Percentiles rank a stretch among this genome's conserved stretches.
Conservation (phyloP, 2,888 invertebrate genomes). For the Mamestra brassicae region DNA sequence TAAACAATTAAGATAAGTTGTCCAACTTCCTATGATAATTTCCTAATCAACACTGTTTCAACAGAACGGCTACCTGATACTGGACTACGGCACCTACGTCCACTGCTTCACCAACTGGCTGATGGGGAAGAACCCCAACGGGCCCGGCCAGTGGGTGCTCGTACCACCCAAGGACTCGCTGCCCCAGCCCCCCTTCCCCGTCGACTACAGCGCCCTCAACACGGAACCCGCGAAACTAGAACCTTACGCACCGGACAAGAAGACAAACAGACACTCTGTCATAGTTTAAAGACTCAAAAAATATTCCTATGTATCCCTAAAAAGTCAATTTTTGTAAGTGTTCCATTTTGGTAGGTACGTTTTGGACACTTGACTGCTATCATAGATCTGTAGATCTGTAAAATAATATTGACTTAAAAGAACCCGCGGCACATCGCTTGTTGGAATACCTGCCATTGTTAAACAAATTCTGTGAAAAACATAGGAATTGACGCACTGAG, state of each 20-base stretch:
- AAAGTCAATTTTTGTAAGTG: conserved; percentile 60
- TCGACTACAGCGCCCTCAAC: conserved; percentile 94
- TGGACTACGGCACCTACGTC: conserved; percentile 93
- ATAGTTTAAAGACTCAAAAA: conserved; percentile 87
- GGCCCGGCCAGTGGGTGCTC: conserved; percentile 94
- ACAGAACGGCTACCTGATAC: conserved; percentile 93
- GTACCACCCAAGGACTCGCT: conserved; percentile 91
- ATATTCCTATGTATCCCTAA: conserved; percentile 53
- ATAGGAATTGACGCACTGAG: conserved; percentile 53
- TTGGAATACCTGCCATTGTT: conserved; percentile 44
- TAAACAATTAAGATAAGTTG: background rate
- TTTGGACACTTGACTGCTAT: conserved; percentile 46
- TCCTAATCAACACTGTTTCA: conserved; percentile 65
- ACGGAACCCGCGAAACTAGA: conserved; percentile 93
- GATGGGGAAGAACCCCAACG: conserved; percentile 94
- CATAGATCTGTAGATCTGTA: conserved; percentile 34
- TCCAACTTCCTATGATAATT: background rate
- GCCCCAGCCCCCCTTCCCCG: conserved; percentile 92
- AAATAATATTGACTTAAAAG: conserved; percentile 13
- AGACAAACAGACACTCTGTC: conserved; percentile 93
- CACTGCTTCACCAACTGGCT: conserved; percentile 94
- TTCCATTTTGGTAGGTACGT: conserved; percentile 50
- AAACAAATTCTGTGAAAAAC: conserved; percentile 31
- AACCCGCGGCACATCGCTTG: conserved; percentile 21
- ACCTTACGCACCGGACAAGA: conserved; percentile 93